These are phyloP conservation scores for Danaus chrysippus DNA, from an alignment of 2,888 invertebrate genomes.

Conservation along the genomic window DNA sequence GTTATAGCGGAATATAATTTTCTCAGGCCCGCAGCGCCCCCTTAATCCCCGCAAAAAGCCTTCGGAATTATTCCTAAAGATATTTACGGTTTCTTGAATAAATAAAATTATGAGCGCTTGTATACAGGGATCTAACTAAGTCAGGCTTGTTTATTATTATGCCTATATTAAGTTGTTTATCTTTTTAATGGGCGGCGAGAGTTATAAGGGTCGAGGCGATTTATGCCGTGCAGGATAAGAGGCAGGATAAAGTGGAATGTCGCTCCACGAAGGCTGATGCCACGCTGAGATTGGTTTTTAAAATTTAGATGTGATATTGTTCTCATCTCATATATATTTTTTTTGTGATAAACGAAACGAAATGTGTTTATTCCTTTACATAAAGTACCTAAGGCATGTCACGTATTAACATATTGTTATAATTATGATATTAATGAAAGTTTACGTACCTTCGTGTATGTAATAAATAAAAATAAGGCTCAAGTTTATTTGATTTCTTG, in stretches of 20 bases:
- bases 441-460: no score
- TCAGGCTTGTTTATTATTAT: slow-evolving; percentile 76
- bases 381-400: slow-evolving; percentile 5
- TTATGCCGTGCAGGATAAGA: slow-evolving; percentile 71
- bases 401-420: no score
- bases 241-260: slow-evolving; percentile 63
- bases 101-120: slow-evolving; percentile 75
- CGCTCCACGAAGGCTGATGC: slow-evolving; percentile 56
- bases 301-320: slow-evolving; percentile 73
- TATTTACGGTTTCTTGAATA: slow-evolving; percentile 78
- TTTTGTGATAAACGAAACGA: slow-evolving; percentile 25
- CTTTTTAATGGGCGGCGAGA: slow-evolving; percentile 74
- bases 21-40: slow-evolving; percentile 74
- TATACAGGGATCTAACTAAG: slow-evolving; percentile 65
- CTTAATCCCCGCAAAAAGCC: slow-evolving; percentile 78
- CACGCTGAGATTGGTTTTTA: slow-evolving; percentile 70
- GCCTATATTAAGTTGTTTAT: slow-evolving; percentile 79
- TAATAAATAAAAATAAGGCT: no score
- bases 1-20: slow-evolving; percentile 79
- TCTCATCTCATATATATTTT: slow-evolving; percentile 46
- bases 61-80: slow-evolving; percentile 76
- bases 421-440: no score
- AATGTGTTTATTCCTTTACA: slow-evolving; percentile 16
- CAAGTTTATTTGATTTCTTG: no score
- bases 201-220: slow-evolving; percentile 73